phyloP scores from a whole-genome alignment of 2,797 vertebrate genomes.

The Myotis myotis region DNA sequence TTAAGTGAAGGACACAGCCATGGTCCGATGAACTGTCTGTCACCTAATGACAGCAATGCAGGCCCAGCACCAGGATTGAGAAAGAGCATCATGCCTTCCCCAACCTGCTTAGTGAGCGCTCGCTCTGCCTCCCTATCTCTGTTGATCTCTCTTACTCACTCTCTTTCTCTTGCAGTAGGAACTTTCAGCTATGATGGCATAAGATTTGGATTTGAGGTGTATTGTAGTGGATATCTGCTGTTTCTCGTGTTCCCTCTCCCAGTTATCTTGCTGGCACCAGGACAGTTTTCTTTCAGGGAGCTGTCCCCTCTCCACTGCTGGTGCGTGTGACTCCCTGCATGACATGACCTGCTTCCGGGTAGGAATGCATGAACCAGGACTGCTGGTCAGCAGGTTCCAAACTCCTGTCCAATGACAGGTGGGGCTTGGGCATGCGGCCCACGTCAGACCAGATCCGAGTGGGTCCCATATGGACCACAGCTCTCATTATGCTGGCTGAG shows the following conservation, averaged over 20 bases:
- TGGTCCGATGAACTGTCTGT: fast-evolving
- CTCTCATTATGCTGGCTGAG: background rate
- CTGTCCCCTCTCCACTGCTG: background rate
- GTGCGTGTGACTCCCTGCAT: background rate
- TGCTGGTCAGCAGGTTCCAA: no score
- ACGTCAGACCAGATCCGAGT: background rate
- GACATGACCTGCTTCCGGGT: background rate
- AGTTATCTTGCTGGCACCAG: background rate
- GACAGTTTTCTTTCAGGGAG: background rate
- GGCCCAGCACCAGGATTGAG: fast-evolving
- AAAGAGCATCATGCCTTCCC: fast-evolving
- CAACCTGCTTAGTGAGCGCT: fast-evolving
- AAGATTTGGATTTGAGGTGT: background rate
- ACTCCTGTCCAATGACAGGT: background rate
- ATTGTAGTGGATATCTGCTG: fast-evolving
- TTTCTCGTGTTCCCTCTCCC: background rate
- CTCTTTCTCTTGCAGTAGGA: background rate
- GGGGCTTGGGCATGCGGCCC: background rate
- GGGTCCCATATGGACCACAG: background rate
- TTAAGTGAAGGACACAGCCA: background rate
- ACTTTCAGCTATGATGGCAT: no score
- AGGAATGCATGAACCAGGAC: background rate
- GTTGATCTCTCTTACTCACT: background rate
- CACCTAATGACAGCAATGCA: fast-evolving
- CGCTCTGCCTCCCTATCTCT: background rate